Conservation (phyloP, 1,140 invertebrate genomes). For the Alviniconcha marisindica region DNA sequence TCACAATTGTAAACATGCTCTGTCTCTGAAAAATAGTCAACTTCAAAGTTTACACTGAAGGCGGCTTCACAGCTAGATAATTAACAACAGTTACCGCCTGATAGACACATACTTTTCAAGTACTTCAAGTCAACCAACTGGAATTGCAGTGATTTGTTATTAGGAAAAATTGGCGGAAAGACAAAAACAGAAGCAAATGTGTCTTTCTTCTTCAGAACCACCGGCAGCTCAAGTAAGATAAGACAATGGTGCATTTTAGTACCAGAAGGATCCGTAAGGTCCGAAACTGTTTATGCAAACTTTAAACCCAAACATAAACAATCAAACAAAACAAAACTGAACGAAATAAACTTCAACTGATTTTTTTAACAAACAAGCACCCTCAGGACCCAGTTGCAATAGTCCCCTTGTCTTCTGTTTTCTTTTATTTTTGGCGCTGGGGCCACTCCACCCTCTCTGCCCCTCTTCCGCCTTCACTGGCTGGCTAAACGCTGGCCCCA, state of each 20-base stretch:
- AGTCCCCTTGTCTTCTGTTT: conserved; percentile 2
- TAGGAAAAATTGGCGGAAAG: background rate
- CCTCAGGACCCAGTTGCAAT: background rate
- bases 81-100: too few species aligned
- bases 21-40: too few species aligned
- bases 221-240: too few species aligned
- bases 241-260: too few species aligned
- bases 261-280: background rate
- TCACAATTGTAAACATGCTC: too few species aligned
- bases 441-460: background rate
- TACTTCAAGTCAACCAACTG: too few species aligned
- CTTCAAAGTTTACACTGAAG: too few species aligned
- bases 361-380: background rate
- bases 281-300: background rate
- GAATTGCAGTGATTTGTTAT: too few species aligned
- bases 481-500: background rate
- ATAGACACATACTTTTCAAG: too few species aligned
- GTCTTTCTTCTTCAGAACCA: too few species aligned
- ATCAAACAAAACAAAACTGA: background rate
- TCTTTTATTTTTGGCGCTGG: background rate
- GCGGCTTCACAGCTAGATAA: too few species aligned
- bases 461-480: background rate
- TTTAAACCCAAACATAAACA: conserved; percentile 19
- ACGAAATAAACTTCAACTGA: too few species aligned
- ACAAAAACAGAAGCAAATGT: background rate